Evolutionary conservation across 1,140 invertebrate species (phyloP).

Genomic region (Drosophila funebris): DNA sequence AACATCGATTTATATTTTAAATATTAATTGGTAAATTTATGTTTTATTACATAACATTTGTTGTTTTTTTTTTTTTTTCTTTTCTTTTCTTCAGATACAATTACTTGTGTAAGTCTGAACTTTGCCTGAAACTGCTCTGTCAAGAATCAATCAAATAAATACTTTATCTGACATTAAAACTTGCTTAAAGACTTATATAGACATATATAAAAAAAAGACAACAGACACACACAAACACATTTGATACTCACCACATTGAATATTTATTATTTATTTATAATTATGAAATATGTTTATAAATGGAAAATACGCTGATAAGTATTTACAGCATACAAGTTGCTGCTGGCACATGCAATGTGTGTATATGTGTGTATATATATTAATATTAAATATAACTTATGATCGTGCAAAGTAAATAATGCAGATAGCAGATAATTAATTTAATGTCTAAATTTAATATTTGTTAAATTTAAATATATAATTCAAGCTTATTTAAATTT

Average conservation of each 20-base stretch:
- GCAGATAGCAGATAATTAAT: too few species aligned
- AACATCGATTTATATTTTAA: slow-evolving; percentile 64
- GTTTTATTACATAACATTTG: neutral
- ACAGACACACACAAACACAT: slow-evolving; percentile 30
- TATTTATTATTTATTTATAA: neutral
- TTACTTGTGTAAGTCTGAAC: slow-evolving; percentile 10
- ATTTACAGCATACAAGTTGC: slow-evolving; percentile 4
- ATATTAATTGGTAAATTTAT: slow-evolving; percentile 20
- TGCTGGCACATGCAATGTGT: neutral
- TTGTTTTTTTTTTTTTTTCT: too few species aligned
- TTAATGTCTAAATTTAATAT: too few species aligned
- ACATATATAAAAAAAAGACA: slow-evolving; percentile 25
- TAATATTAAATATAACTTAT: too few species aligned
- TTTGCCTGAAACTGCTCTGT: slow-evolving; percentile 1
- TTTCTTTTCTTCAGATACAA: slow-evolving; percentile 6
- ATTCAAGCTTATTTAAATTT: too few species aligned
- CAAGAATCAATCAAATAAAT: neutral
- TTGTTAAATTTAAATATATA: too few species aligned
- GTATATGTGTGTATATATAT: too few species aligned
- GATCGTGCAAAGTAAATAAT: too few species aligned
- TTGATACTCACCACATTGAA: slow-evolving; percentile 22
- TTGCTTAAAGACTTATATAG: slow-evolving; percentile 10
- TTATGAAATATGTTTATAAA: neutral
- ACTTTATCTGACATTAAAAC: neutral
- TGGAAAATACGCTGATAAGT: neutral